Conservation (phyloP, 2,888 invertebrate species). For the Cetonia aurata region DNA sequence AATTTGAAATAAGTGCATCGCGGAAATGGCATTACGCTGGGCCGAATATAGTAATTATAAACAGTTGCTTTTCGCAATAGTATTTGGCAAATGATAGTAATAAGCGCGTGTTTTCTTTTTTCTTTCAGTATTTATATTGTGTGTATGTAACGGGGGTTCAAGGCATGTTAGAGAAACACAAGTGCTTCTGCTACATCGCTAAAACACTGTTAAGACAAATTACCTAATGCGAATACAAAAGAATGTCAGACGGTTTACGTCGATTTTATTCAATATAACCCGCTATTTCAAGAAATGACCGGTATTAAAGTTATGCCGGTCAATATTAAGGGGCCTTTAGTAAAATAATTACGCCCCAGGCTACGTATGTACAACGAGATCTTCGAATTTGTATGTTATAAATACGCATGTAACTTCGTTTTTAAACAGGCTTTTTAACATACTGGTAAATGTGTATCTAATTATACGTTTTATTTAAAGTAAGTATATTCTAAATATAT, state of each 20-base stretch:
- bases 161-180: slow-evolving; percentile 4
- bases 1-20: slow-evolving; percentile 8
- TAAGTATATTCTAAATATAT: too few relatives aligned
- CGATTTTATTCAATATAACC: slow-evolving; percentile 7
- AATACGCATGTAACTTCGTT: too few relatives aligned
- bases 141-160: background rate
- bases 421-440: too few relatives aligned
- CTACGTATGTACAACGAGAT: too few relatives aligned
- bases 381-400: too few relatives aligned
- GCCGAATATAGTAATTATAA: slow-evolving; percentile 19
- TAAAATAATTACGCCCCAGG: too few relatives aligned
- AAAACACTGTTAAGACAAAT: slow-evolving; percentile 14
- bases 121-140: background rate
- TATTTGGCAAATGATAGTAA: slow-evolving; percentile 29
- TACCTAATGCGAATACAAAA: slow-evolving; percentile 19
- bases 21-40: background rate
- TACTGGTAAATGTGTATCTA: too few relatives aligned
- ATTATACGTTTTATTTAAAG: too few relatives aligned
- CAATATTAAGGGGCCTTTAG: too few relatives aligned
- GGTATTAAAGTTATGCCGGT: background rate
- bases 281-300: slow-evolving; percentile 16
- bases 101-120: slow-evolving; percentile 3
- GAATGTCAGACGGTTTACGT: slow-evolving; percentile 30
- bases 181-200: background rate
- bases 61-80: slow-evolving; percentile 26